These are phyloP conservation scores for Bostrychus sinensis DNA, from an alignment of 2,113 vertebrate species.

Conservation along the genomic window DNA sequence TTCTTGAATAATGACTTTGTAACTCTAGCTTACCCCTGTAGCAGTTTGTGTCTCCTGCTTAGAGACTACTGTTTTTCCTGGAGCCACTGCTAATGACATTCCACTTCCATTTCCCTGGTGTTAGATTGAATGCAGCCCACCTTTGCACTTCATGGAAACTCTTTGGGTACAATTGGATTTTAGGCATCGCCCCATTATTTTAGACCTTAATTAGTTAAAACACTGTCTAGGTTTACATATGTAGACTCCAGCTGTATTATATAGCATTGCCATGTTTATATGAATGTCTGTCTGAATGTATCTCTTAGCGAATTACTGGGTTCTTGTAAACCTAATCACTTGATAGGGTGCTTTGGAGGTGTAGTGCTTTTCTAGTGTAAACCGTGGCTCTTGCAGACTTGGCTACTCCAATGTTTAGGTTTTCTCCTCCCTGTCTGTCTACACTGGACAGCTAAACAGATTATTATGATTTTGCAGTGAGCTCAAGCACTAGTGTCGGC, in stretches of 20 bases:
- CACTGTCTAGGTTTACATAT: conserved; percentile 29
- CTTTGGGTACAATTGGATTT: conserved; percentile 3
- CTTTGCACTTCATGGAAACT: conserved; percentile 13
- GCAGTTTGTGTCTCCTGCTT: conserved; percentile 21
- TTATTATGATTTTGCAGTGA: too few relatives aligned
- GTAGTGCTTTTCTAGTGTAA: conserved; percentile 36
- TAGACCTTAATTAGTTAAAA: conserved; percentile 31
- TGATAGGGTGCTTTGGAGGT: conserved; percentile 44
- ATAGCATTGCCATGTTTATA: conserved; percentile 35
- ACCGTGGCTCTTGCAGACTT: conserved; percentile 36
- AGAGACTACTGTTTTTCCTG: conserved; percentile 28
- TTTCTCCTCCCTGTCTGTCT: conserved; percentile 28
- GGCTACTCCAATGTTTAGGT: conserved; percentile 26
- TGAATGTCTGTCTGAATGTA: conserved; percentile 21
- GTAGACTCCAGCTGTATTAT: conserved; percentile 22
- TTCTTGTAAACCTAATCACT: conserved; percentile 54
- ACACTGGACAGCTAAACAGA: conserved; percentile 24
- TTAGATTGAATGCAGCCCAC: conserved; percentile 37
- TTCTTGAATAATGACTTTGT: conserved; percentile 45
- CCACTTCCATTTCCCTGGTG: conserved; percentile 17
- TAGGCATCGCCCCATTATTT: neutral
- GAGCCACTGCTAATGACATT: conserved; percentile 34
- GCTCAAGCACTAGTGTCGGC: too few relatives aligned
- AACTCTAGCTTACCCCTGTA: conserved; percentile 40
- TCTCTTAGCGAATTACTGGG: conserved; percentile 54